phyloP scores from a whole-genome alignment of 2,888 invertebrate genomes.

The Gari tellinella region DNA sequence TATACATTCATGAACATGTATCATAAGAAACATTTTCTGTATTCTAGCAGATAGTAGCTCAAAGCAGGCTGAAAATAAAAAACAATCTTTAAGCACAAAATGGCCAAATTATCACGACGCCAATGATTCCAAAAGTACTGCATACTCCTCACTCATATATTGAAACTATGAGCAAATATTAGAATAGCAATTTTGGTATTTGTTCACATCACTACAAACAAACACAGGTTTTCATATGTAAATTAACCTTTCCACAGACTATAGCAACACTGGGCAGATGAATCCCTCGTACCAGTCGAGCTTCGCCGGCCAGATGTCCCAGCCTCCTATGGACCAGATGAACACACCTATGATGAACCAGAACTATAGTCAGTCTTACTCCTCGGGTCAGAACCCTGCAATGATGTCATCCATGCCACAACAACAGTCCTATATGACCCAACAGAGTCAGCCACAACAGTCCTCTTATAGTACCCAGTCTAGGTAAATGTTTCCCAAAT shows the following conservation, averaged over 20 bases:
- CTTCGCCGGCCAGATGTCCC: conserved; percentile 68
- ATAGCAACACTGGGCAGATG: conserved; percentile 34
- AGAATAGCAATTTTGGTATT: too few species aligned
- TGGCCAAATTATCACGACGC: too few species aligned
- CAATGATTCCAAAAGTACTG: too few species aligned
- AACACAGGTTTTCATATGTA: not conserved
- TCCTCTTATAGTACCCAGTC: conserved; percentile 66
- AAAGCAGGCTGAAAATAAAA: too few species aligned
- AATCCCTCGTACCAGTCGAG: conserved; percentile 59
- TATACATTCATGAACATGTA: too few species aligned
- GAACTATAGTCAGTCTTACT: conserved; percentile 74
- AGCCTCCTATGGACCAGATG: conserved; percentile 72
- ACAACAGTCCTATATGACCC: conserved; percentile 72
- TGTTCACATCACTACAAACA: too few species aligned
- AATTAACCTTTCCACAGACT: not conserved
- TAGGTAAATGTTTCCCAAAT: too few species aligned
- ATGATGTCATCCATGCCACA: conserved; percentile 71
- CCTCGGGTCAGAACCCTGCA: conserved; percentile 64
- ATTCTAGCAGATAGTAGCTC: too few species aligned
- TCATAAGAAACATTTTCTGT: too few species aligned
- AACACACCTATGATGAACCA: conserved; percentile 71
- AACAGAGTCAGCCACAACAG: conserved; percentile 67
- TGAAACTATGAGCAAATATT: too few species aligned
- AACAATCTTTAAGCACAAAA: too few species aligned
- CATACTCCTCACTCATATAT: too few species aligned